Evolutionary conservation across 2,888 invertebrate species (phyloP).

Genomic region (Andrena minutula): DNA sequence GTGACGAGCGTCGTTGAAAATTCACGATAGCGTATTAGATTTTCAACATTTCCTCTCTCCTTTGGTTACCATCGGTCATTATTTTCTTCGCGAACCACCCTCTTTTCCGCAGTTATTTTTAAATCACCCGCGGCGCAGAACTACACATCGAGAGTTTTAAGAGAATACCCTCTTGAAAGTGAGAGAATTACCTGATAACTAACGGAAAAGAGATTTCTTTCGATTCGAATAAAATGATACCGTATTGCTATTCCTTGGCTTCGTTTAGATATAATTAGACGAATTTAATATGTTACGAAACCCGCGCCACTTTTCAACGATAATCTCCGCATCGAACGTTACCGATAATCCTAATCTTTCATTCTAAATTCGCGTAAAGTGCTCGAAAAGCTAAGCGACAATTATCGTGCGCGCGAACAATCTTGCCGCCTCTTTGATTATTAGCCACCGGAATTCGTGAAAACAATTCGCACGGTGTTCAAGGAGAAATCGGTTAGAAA

Average conservation of each 20-base stretch:
- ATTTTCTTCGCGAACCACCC: conserved; percentile 63
- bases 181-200: conserved; percentile 1
- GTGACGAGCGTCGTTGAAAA: conserved; percentile 10
- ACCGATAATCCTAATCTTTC: neutral
- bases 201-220: neutral
- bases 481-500: conserved; percentile 25
- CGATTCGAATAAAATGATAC: neutral
- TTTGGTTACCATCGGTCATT: conserved; percentile 26
- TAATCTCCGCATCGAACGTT: neutral
- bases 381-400: neutral
- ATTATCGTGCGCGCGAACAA: conserved; percentile 12
- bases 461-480: neutral
- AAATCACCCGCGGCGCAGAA: conserved; percentile 75
- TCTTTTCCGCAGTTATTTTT: conserved; percentile 76
- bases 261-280: neutral
- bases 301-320: neutral
- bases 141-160: conserved; percentile 15
- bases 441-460: neutral
- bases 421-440: neutral
- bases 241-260: neutral
- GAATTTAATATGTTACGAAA: neutral
- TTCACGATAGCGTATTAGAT: conserved; percentile 22
- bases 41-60: neutral
- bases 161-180: conserved; percentile 33
- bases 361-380: neutral